A percentile compares a stretch with the other conserved stretches of the same genome.
Conservation (phyloP, 1,140 invertebrate species). For the Microplitis demolitor region DNA sequence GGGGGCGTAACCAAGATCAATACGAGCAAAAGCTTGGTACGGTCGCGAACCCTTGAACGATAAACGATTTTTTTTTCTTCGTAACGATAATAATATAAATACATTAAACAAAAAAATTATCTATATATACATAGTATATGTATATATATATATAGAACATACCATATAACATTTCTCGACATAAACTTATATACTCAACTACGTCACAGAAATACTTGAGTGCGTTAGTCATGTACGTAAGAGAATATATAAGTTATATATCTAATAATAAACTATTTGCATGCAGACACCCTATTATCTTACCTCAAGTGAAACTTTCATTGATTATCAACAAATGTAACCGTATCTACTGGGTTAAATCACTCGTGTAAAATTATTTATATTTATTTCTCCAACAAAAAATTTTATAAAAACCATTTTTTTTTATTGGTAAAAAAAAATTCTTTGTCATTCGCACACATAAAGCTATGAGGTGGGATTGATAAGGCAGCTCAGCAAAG, state of each 20-base stretch:
- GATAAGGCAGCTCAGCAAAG: conserved; percentile 12
- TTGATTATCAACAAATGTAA: not conserved
- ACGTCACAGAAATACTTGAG: too few species aligned
- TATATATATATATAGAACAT: too few species aligned
- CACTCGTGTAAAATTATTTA: conserved; percentile 2
- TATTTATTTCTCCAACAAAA: not conserved
- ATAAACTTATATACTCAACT: too few species aligned
- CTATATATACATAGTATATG: too few species aligned
- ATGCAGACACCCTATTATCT: conserved; percentile 11
- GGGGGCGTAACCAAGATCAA: conserved; percentile 28
- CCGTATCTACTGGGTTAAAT: not conserved
- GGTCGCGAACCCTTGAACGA: conserved; percentile 31
- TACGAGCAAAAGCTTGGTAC: conserved; percentile 32
- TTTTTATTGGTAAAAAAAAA: not conserved
- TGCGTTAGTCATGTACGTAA: too few species aligned
- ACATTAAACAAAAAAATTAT: not conserved
- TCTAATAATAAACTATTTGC: not conserved
- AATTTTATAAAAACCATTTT: not conserved
- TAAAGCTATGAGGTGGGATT: conserved; percentile 12
- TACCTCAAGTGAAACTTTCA: conserved; percentile 15
- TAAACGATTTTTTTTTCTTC: conserved; percentile 7
- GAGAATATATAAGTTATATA: too few species aligned
- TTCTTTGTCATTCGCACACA: not conserved
- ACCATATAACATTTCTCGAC: too few species aligned
- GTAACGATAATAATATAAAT: not conserved